Conservation (phyloP, 2,797 vertebrate species). For the Danio jaintianensis region DNA sequence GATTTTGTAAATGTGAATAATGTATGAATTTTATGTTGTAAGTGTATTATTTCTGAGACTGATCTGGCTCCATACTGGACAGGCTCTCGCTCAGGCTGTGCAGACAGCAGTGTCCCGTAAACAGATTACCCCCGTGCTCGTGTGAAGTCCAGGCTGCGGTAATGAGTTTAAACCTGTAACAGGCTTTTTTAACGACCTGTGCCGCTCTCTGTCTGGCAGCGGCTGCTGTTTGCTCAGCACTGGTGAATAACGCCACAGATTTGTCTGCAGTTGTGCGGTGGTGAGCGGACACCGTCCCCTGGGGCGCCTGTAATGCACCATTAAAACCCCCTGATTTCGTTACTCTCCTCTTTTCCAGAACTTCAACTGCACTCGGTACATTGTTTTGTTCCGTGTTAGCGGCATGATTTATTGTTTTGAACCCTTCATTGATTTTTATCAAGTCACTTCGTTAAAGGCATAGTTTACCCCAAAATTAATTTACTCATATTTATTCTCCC, state of each 20-base stretch:
- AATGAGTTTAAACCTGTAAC: slow-evolving; percentile 50
- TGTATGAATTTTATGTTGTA: too few species aligned
- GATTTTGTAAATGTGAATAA: too few species aligned
- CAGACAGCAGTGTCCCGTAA: slow-evolving; percentile 54
- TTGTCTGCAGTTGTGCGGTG: slow-evolving; percentile 30
- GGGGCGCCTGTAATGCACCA: slow-evolving; percentile 40
- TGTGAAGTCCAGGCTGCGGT: slow-evolving; percentile 12
- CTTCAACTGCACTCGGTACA: background rate
- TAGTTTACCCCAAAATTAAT: too few species aligned
- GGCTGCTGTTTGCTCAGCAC: slow-evolving; percentile 42
- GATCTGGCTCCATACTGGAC: too few species aligned
- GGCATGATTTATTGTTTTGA: slow-evolving; percentile 36
- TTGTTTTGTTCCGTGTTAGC: slow-evolving; percentile 24
- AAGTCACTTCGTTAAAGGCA: background rate
- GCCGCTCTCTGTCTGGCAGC: slow-evolving; percentile 16
- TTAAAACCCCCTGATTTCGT: slow-evolving; percentile 44
- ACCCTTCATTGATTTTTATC: slow-evolving; percentile 22
- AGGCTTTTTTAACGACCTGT: slow-evolving; percentile 22
- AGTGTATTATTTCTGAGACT: too few species aligned
- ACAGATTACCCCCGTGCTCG: slow-evolving; percentile 55
- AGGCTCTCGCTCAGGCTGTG: slow-evolving; percentile 26
- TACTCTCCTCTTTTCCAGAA: slow-evolving; percentile 30
- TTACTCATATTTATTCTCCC: too few species aligned
- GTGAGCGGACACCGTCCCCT: slow-evolving; percentile 33
- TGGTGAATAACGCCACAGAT: slow-evolving; percentile 18